Percentiles rank a stretch among this genome's conserved stretches.
Evolutionary conservation across 2,797 vertebrate genomes (phyloP).

Genomic region (Nannoperca australis): DNA sequence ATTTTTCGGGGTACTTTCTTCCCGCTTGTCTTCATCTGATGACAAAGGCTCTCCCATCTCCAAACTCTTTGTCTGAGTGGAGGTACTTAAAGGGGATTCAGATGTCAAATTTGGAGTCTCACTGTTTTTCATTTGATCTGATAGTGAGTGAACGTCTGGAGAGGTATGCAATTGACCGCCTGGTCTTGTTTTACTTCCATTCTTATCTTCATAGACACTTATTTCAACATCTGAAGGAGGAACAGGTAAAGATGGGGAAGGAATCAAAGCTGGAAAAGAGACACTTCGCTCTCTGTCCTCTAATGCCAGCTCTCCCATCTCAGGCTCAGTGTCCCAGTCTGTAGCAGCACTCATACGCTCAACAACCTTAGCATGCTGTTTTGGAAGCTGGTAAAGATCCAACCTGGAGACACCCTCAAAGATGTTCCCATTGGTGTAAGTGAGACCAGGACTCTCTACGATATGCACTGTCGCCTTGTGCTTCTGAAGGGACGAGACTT

Average conservation of each 20-base stretch:
- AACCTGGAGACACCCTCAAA: slow-evolving; percentile 78
- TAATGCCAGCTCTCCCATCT: slow-evolving; percentile 76
- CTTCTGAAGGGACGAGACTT: slow-evolving; percentile 84
- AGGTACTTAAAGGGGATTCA: slow-evolving; percentile 26
- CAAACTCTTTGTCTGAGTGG: slow-evolving; percentile 31
- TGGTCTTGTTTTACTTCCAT: slow-evolving; percentile 24
- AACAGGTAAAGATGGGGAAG: slow-evolving; percentile 82
- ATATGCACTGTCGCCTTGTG: slow-evolving; percentile 82
- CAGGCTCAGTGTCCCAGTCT: slow-evolving; percentile 85
- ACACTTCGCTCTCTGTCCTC: slow-evolving; percentile 78
- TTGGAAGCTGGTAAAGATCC: slow-evolving; percentile 71
- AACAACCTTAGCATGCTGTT: slow-evolving; percentile 45
- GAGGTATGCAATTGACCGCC: slow-evolving; percentile 15
- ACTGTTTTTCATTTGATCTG: slow-evolving; percentile 32
- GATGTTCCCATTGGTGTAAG: slow-evolving; percentile 78
- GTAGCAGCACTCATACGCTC: slow-evolving; percentile 72
- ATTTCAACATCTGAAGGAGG: slow-evolving; percentile 63
- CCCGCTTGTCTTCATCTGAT: slow-evolving; percentile 31
- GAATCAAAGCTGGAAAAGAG: slow-evolving; percentile 85
- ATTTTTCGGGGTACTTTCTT: slow-evolving; percentile 21
- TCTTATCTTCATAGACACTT: slow-evolving; percentile 49
- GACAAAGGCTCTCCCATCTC: slow-evolving; percentile 35
- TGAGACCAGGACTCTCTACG: slow-evolving; percentile 77
- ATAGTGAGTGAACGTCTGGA: slow-evolving; percentile 24
- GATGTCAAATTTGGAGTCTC: slow-evolving; percentile 17